phyloP scores from a whole-genome alignment of 1,140 invertebrate genomes.

The Drosophila subobscura region DNA sequence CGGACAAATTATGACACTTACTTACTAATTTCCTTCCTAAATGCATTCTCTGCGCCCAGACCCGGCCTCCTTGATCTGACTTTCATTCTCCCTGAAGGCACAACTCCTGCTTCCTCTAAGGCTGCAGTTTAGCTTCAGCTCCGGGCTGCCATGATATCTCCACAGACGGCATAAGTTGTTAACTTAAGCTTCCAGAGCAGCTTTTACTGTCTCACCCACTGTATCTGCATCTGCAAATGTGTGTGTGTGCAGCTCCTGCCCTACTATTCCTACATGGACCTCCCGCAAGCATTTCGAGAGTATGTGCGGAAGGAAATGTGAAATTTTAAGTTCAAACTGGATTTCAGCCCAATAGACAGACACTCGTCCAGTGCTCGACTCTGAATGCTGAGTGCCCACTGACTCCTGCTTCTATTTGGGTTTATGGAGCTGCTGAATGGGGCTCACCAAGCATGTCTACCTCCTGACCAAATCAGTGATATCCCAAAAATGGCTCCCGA shows the following conservation, averaged over 20 bases:
- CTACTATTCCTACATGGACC: slow-evolving; percentile 7
- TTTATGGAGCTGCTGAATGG: slow-evolving; percentile 8
- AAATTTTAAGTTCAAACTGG: slow-evolving; percentile 50
- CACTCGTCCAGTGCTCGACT: neutral
- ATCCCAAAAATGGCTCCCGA: neutral
- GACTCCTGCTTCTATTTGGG: slow-evolving; percentile 34
- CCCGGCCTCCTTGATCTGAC: neutral
- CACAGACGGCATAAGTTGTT: slow-evolving; percentile 70
- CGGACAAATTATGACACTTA: slow-evolving; percentile 78
- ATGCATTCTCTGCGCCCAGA: slow-evolving; percentile 61
- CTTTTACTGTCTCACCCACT: slow-evolving; percentile 37
- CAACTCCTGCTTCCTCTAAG: slow-evolving; percentile 5
- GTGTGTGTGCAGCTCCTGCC: slow-evolving; percentile 22
- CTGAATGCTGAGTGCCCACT: neutral
- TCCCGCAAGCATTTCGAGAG: slow-evolving; percentile 36
- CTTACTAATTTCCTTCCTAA: slow-evolving; percentile 80
- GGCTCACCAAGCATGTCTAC: slow-evolving; percentile 4
- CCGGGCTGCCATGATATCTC: slow-evolving; percentile 37
- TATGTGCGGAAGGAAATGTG: slow-evolving; percentile 48
- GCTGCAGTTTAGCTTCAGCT: slow-evolving; percentile 18
- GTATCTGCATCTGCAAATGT: slow-evolving; percentile 11
- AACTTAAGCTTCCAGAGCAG: slow-evolving; percentile 70
- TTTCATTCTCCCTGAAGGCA: neutral
- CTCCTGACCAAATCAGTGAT: neutral
- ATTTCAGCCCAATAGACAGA: slow-evolving; percentile 28